Evolutionary conservation across 1,140 invertebrate genomes (phyloP), one percentile per base, ranked within the genome.

Genomic region (Drosophila novamexicana): DNA sequence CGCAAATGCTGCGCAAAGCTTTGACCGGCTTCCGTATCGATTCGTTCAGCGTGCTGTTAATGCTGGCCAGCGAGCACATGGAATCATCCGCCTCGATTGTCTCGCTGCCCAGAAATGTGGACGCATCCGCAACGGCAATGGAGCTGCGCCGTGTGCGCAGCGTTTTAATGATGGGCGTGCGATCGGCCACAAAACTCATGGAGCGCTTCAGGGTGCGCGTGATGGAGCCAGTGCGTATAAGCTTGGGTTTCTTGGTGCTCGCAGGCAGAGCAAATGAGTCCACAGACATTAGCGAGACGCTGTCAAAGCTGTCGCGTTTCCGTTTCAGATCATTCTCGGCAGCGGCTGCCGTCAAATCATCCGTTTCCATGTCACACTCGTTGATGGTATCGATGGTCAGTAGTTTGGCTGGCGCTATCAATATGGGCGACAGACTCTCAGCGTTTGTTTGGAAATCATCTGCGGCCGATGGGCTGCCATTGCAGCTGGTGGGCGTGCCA

Each of bases 301-400:
- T 91, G 71, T 92, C 91, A 7, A 91, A 81, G 53, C 91, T 91
- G 12, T 91, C 91, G 3, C 90, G 75, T 53, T 92, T 92, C 8
- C 90, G 79, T 49, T 92, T 92, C 22, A 88, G 40, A 6, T 88
- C 88, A 63, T 90, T 86, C 14, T 80, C 81, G 3, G 40, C 52
- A 7, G 18, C 61, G 2, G 29, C 14, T 9, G n/a, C 18, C 18
- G 40, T 22, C 44, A 84, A 34, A 42, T 83, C 86, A 40, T 85
- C 75, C 16, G 76, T 65, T 42, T 88, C 79, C 71, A 88, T 69
- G 34, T 83, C 83, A 14, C 83, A 79, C 12, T 86, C 83, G 18
- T 82, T 72, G 16, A 88, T 88, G 5, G 71, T 64, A 36, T 67
- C 73, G 12, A 67, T 76, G 5, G 69, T 44, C 39, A 72, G 16